Evolutionary conservation across 2,888 invertebrate genomes (phyloP).

Genomic region (Oeneis ivallda): DNA sequence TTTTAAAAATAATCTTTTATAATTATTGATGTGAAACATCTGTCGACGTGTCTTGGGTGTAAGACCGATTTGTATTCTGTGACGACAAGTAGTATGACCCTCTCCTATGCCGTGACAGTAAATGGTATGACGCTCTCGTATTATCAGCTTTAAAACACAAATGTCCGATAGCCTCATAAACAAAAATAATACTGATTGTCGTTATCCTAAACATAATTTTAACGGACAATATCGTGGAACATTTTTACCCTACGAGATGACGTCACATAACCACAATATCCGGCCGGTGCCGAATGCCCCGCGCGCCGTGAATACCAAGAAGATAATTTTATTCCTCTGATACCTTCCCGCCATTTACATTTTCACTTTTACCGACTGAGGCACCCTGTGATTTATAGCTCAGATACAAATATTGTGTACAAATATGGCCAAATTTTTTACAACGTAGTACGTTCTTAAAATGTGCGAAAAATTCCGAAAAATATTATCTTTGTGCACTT

Average conservation of each 20-base stretch:
- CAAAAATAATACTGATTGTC: neutral
- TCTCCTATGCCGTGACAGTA: too few species aligned
- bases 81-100: too few species aligned
- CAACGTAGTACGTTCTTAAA: too few species aligned
- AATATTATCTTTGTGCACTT: too few species aligned
- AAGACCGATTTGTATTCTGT: too few species aligned
- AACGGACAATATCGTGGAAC: slow-evolving; percentile 61
- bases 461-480: too few species aligned
- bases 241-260: slow-evolving; percentile 69
- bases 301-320: slow-evolving; percentile 75
- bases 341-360: slow-evolving; percentile 8
- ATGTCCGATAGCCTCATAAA: too few species aligned
- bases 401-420: neutral
- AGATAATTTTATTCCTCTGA: slow-evolving; percentile 51
- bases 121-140: too few species aligned
- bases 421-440: neutral
- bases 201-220: slow-evolving; percentile 24
- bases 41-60: too few species aligned
- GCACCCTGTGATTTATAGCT: slow-evolving; percentile 9
- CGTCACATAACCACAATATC: slow-evolving; percentile 77
- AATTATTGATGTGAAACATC: too few species aligned
- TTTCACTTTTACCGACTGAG: slow-evolving; percentile 16
- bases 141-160: too few species aligned
- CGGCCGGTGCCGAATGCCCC: slow-evolving; percentile 69
- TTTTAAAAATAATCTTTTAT: too few species aligned